Conservation (phyloP, 2,888 invertebrate species). For the Ormyrus thymus region DNA sequence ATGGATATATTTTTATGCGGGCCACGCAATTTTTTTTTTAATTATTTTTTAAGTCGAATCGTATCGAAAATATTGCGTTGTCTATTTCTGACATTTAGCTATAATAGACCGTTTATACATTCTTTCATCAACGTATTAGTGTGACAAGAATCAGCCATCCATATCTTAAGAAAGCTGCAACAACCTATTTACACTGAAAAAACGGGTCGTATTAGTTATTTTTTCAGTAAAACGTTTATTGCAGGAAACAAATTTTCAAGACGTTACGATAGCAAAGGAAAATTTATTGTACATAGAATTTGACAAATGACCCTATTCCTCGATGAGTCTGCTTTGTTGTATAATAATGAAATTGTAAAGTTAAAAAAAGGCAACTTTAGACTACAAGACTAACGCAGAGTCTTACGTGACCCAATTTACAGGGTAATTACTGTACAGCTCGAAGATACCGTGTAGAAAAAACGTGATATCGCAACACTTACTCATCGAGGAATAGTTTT, state of each 20-base stretch:
- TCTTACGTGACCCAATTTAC: slow-evolving; percentile 59
- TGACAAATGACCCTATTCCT: slow-evolving; percentile 47
- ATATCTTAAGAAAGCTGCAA: slow-evolving; percentile 51
- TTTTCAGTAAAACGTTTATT: slow-evolving; percentile 41
- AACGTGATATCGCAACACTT: slow-evolving; percentile 18
- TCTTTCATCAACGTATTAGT: slow-evolving; percentile 32
- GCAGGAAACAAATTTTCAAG: slow-evolving; percentile 30
- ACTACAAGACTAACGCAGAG: slow-evolving; percentile 57
- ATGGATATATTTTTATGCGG: slow-evolving; percentile 53
- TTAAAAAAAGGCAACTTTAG: slow-evolving; percentile 50
- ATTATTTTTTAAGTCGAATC: slow-evolving; percentile 47
- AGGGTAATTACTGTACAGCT: slow-evolving; percentile 57
- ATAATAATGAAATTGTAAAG: slow-evolving; percentile 24
- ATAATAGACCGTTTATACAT: slow-evolving; percentile 34
- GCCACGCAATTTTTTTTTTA: slow-evolving; percentile 41
- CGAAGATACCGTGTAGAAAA: slow-evolving; percentile 36
- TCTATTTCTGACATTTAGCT: slow-evolving; percentile 43
- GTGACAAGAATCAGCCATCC: slow-evolving; percentile 52
- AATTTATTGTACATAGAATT: slow-evolving; percentile 50
- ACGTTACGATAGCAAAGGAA: slow-evolving; percentile 38
- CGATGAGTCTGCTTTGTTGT: slow-evolving; percentile 43
- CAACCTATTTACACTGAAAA: slow-evolving; percentile 48
- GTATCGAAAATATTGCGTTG: slow-evolving; percentile 38
- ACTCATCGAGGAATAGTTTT: slow-evolving; percentile 53
- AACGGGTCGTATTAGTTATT: slow-evolving; percentile 40